A percentile compares a stretch with the other conserved stretches of the same genome.
These are phyloP conservation scores for Eleutherodactylus coqui DNA, from an alignment of 2,797 vertebrate species.

Conservation along the genomic window DNA sequence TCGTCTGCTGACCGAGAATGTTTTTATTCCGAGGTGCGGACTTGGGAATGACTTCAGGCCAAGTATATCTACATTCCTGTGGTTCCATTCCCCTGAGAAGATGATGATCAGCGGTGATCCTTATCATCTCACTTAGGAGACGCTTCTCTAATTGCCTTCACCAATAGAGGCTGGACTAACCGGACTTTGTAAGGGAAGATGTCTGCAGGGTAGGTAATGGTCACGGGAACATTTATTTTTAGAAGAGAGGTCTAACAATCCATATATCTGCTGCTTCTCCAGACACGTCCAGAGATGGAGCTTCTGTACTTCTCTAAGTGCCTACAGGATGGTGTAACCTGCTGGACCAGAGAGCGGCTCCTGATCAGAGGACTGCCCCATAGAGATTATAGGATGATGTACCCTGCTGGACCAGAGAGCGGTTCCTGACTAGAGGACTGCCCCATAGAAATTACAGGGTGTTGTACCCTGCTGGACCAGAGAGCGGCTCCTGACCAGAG, in stretches of 20 bases:
- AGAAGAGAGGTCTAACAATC: conserved; percentile 6
- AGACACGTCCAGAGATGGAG: conserved; percentile 50
- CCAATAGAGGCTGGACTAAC: background rate
- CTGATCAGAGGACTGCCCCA: too few species aligned
- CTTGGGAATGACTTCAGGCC: background rate
- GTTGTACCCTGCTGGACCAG: background rate
- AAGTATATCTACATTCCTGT: background rate
- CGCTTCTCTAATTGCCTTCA: background rate
- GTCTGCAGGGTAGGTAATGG: background rate
- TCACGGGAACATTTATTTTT: background rate
- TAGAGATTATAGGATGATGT: too few species aligned
- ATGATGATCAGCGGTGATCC: background rate
- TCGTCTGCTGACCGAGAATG: background rate
- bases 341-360: too few species aligned
- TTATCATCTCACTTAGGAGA: background rate
- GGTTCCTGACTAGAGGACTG: too few species aligned
- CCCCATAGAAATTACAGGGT: too few species aligned
- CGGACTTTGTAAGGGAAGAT: background rate
- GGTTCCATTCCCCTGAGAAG: background rate
- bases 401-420: too few species aligned
- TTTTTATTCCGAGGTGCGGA: background rate
- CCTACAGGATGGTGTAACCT: too few species aligned
- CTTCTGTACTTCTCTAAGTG: conserved; percentile 51
- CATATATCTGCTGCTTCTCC: conserved; percentile 27
- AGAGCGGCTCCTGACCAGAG: background rate